Evolutionary conservation across 2,888 invertebrate genomes (phyloP).

Genomic region (Drosophila villosipedis): DNA sequence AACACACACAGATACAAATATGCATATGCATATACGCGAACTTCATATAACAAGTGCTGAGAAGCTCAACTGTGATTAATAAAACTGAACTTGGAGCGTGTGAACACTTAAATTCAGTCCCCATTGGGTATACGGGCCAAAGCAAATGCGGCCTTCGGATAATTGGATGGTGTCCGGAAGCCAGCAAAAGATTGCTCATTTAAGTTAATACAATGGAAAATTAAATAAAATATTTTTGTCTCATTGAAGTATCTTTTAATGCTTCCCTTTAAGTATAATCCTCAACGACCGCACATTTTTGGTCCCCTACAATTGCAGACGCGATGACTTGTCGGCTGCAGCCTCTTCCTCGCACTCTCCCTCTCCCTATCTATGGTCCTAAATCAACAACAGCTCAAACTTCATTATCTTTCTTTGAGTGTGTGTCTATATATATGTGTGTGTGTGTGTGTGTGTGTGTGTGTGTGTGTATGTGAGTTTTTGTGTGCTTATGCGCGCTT

Average conservation of each 20-base stretch:
- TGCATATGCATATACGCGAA: not conserved
- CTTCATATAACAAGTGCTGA: not conserved
- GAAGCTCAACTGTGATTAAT: slow-evolving; percentile 7
- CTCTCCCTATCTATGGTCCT: not conserved
- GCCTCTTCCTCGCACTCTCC: not conserved
- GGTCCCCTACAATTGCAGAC: slow-evolving; percentile 3
- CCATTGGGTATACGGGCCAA: not conserved
- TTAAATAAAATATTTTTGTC: slow-evolving; percentile 8
- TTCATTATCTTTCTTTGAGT: slow-evolving; percentile 10
- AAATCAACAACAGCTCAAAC: slow-evolving; percentile 17
- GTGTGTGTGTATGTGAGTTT: not conserved
- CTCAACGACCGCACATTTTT: slow-evolving; percentile 1
- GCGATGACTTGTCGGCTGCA: not conserved
- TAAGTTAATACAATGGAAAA: slow-evolving; percentile 2
- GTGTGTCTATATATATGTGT: not conserved
- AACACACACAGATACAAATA: not conserved
- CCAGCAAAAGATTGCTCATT: slow-evolving; percentile 8
- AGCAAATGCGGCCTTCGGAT: slow-evolving; percentile 6
- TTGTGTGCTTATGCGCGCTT: slow-evolving; percentile 4
- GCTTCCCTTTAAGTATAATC: slow-evolving; percentile 9
- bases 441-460: not conserved
- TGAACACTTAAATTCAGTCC: slow-evolving; percentile 9
- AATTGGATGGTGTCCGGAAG: slow-evolving; percentile 13
- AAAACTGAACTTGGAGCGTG: slow-evolving; percentile 3
- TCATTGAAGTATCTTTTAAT: slow-evolving; percentile 6